Percentiles rank a stretch among this genome's conserved stretches.
Conservation (phyloP, 2,113 vertebrate genomes). For the Brachyistius frenatus region DNA sequence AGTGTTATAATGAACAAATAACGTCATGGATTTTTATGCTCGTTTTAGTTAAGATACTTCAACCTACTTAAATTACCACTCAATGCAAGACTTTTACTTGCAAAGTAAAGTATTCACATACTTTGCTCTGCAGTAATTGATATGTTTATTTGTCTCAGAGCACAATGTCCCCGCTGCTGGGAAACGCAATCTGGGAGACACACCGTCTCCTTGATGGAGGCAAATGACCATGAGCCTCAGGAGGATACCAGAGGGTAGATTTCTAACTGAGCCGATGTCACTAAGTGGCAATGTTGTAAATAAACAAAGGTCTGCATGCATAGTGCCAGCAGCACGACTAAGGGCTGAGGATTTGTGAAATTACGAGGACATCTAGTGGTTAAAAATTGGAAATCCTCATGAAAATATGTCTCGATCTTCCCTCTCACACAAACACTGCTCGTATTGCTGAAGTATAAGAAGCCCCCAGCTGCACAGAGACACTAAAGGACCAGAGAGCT, state of each 20-base stretch:
- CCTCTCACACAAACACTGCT: neutral
- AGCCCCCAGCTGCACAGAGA: slow-evolving; percentile 39
- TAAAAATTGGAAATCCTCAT: slow-evolving; percentile 17
- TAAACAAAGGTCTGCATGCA: neutral
- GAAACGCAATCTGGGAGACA: neutral
- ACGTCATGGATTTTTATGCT: no score
- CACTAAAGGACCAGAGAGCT: neutral
- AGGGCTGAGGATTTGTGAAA: slow-evolving; percentile 47
- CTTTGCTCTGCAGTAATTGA: neutral
- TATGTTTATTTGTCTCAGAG: neutral
- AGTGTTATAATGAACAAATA: no score
- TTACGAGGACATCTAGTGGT: slow-evolving; percentile 81
- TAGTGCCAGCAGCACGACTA: neutral
- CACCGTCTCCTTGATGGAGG: neutral
- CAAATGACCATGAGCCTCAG: neutral
- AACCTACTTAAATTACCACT: no score
- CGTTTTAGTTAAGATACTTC: no score
- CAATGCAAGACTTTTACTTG: neutral
- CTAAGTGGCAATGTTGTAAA: neutral
- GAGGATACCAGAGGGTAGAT: neutral
- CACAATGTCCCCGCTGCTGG: neutral
- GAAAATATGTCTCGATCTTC: neutral
- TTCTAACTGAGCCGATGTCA: neutral
- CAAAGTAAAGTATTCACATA: neutral
- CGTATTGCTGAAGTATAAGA: neutral